Base-by-base conservation (phyloP, 2,113 vertebrate genomes). In the Telmatochromis sp. region DNA sequence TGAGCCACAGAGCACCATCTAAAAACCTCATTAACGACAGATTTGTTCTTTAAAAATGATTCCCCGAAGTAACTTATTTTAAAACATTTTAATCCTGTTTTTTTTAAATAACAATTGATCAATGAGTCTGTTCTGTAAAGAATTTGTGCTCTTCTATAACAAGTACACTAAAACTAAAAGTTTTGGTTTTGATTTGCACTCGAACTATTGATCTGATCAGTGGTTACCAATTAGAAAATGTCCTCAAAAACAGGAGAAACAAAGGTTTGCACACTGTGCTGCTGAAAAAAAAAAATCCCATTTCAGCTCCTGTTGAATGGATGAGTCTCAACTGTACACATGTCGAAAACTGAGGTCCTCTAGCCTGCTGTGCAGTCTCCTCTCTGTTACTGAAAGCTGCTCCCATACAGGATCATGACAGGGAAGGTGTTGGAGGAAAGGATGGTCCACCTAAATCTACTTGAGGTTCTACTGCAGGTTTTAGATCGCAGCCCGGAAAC, bases 401-500 rank as follows among this genome's bases (percentile, higher is more conserved):
- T 37, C 83, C 28, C 40, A 53, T 54, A 58, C 7, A 26, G 63
- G 19, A 13, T 57, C 40, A 21, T 9, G 37, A 82, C 7, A 2
- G 47, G 26, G 68, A 37, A 33, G 65, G 28, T 26, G 14, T 40
- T 45, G 82, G 45, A 84, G n/a, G 75, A 60, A 2, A 11, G 12
- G 0, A 35, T 37, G 78, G 71, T 91, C 80, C 45, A 35, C 75
- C 86, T 89, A 84, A 65, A 10, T 78, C 37, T 89, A 54, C 54
- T 19, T n/a, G 14, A 51, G 80, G 81, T 10, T 85, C 63, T 75
- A 2, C 73, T 54, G 23, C 42, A 82, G 54, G 2, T 81, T 83
- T 95, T 96, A 99, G 95, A 99, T 93, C 33, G 98, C 90, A 11
- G 93, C 93, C 88, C 95, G 95, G 94, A 98, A 93, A 45, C 95